phyloP scores from a whole-genome alignment of 2,888 invertebrate species.

The Salpingus planirostris region DNA sequence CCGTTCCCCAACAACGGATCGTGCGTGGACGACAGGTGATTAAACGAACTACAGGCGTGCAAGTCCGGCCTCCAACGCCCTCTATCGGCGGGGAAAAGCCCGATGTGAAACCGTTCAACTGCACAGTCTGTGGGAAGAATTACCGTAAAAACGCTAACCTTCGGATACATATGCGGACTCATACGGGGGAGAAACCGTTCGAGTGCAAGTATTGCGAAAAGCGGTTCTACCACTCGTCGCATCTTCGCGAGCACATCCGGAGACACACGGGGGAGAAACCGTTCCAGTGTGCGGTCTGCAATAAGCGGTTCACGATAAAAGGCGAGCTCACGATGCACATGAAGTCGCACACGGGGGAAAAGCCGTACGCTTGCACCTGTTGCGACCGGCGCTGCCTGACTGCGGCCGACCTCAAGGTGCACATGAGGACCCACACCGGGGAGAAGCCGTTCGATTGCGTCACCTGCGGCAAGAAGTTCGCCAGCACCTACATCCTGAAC shows the following conservation, averaged over 20 bases:
- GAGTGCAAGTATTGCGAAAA: conserved; percentile 40
- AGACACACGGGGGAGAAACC: conserved; percentile 39
- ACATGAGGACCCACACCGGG: conserved; percentile 41
- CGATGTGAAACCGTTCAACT: conserved; percentile 26
- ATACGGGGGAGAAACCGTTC: conserved; percentile 39
- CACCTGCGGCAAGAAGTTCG: conserved; percentile 44
- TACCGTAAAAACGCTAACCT: conserved; percentile 38
- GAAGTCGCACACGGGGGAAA: conserved; percentile 47
- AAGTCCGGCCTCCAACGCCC: conserved; percentile 29
- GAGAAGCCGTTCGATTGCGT: conserved; percentile 36
- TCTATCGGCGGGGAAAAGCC: conserved; percentile 3
- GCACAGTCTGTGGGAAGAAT: conserved; percentile 33
- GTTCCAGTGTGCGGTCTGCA: conserved; percentile 36
- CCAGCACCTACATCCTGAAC: conserved; percentile 51
- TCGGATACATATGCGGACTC: conserved; percentile 37
- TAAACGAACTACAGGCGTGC: conserved; percentile 28
- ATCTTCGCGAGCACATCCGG: conserved; percentile 36
- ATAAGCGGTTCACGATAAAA: conserved; percentile 37
- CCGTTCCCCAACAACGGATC: conserved; percentile 6
- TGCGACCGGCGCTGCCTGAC: conserved; percentile 51
- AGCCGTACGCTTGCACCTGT: conserved; percentile 47
- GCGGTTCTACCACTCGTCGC: conserved; percentile 38
- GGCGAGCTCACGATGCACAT: conserved; percentile 43
- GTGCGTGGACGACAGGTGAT: conserved; percentile 25
- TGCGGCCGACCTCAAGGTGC: conserved; percentile 45